Evolutionary conservation across 1,140 invertebrate genomes (phyloP).

Genomic region (Drosophila rhopaloa): DNA sequence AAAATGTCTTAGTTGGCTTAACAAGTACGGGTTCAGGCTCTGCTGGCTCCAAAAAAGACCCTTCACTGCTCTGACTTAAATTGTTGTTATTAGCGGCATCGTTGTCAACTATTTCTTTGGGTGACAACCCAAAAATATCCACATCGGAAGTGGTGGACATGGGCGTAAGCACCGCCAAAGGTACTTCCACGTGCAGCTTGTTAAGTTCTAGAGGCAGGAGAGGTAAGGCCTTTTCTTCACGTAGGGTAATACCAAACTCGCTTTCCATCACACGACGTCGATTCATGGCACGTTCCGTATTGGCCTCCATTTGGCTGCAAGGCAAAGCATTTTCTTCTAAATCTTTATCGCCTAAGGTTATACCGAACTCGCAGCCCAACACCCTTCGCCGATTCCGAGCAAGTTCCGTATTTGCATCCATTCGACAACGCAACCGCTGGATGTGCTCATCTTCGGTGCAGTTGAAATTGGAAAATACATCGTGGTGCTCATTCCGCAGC

Average conservation of each 20-base stretch:
- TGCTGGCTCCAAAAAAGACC: neutral
- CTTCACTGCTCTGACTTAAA: too few relatives aligned
- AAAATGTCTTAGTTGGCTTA: neutral
- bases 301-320: constrained; percentile 13
- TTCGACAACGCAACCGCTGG: constrained; percentile 13
- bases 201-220: constrained; percentile 37
- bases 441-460: constrained; percentile 34
- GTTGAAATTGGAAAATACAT: constrained; percentile 55
- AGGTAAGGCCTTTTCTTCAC: neutral
- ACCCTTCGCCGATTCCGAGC: constrained; percentile 50
- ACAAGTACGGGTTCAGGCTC: neutral
- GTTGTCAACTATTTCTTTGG: constrained; percentile 17
- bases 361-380: constrained; percentile 61
- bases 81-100: constrained; percentile 43
- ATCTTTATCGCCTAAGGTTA: constrained; percentile 12
- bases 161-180: constrained; percentile 36
- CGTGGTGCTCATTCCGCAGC: constrained; percentile 64
- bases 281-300: constrained; percentile 45
- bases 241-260: constrained; percentile 53
- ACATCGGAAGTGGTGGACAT: constrained; percentile 82
- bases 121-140: constrained; percentile 10
- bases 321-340: neutral
- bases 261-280: constrained; percentile 54
- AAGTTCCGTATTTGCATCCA: constrained; percentile 35
- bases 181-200: constrained; percentile 27